Evolutionary conservation across 2,113 vertebrate genomes (phyloP), one percentile per base, ranked within the genome.

Genomic region (Hydrochoerus hydrochaeris): DNA sequence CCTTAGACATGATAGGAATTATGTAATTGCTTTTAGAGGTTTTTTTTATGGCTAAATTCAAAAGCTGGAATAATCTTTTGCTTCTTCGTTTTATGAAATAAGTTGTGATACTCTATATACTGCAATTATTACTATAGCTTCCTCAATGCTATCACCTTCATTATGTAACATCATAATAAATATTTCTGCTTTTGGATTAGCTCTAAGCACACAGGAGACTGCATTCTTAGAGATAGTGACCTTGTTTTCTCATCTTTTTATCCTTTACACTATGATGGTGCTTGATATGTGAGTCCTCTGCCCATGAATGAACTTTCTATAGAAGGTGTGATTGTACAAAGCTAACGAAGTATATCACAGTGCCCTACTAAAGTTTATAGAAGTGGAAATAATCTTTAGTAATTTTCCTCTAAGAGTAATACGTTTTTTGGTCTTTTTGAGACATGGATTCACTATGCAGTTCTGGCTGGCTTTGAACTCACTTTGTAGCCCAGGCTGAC

Each of bases 321-420:
- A 30, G 67, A 97, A 65, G 9, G 63, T 7, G 46, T 81, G 4
- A 44, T 65, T 82, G 32, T 32, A 60, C 6, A 93, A 77, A 85
- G 52, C 88, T 83, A 73, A 19, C 19, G 78, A 24, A 75, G 65
- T 52, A n/a, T 84, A 88, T 90, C 26, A 77, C 2, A 62, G 63
- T 67, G 7, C 7, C 52, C 57, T 91, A 49, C 1, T 84, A 24
- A 81, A 80, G 63, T 91, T 96, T 94, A 86, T 26, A 71, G 44
- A 49, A 80, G 13, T 86, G 41, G 49, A 32, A 87, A 84, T 95
- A 85, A 78, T 86, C 38, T 83, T 35, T 77, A 71, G 88, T 83
- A n/a, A 71, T 89, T 88, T 86, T 12, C 8, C 12, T 94, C 41
- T 83, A 91, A 62, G 4, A 20, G 22, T 22, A 32, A 32, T n/a